Evolutionary conservation across 2,113 vertebrate species (phyloP).

Genomic region (Callipepla squamata): DNA sequence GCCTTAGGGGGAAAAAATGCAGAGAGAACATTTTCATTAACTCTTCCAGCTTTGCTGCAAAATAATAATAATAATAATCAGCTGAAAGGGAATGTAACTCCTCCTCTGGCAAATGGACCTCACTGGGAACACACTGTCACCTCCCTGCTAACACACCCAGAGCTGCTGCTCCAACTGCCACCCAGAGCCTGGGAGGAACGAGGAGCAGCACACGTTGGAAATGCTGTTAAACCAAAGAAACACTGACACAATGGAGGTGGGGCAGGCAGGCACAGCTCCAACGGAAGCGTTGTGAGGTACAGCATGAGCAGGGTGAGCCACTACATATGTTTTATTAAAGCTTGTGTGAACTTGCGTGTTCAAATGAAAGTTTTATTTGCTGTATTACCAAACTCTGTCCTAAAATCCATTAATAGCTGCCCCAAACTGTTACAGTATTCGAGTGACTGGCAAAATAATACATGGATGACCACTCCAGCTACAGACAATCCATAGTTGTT

Average conservation of each 20-base stretch:
- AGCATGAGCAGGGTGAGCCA: background rate
- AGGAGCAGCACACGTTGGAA: background rate
- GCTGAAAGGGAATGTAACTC: slow-evolving; percentile 16
- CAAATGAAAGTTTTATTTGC: background rate
- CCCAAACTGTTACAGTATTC: background rate
- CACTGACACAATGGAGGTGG: background rate
- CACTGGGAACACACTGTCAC: background rate
- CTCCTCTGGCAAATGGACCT: slow-evolving; percentile 7
- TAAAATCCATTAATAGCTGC: background rate
- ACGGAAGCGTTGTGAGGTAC: background rate
- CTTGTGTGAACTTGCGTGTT: background rate
- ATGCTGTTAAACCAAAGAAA: background rate
- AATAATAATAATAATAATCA: background rate
- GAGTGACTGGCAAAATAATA: background rate
- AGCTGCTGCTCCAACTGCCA: background rate
- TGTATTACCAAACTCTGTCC: background rate
- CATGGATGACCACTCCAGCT: background rate
- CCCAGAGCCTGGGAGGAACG: background rate
- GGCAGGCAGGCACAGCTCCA: background rate
- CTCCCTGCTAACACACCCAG: background rate
- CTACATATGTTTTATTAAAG: background rate
- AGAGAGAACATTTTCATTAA: slow-evolving; percentile 41
- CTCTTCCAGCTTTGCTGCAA: background rate
- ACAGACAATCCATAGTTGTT: background rate
- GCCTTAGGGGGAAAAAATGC: background rate